phyloP scores from a whole-genome alignment of 2,797 vertebrate species.

The Limosa lapponica region DNA sequence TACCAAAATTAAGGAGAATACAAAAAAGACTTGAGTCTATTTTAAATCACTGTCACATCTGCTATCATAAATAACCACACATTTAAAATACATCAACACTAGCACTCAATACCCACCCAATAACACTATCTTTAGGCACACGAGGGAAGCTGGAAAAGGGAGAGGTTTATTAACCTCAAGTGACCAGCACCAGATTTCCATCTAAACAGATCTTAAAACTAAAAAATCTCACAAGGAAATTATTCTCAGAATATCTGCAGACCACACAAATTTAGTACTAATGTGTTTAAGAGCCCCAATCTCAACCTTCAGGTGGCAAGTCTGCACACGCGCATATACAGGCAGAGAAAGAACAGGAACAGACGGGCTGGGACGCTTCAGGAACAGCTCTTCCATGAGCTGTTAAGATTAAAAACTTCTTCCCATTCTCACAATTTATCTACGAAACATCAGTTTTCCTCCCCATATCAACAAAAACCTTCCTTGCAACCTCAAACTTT shows the following conservation, averaged over 20 bases:
- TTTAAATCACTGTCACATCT: not conserved
- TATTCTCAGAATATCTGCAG: not conserved
- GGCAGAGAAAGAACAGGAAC: not conserved
- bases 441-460: not conserved
- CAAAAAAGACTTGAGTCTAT: not conserved
- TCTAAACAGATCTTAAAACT: not conserved
- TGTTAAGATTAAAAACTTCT: not conserved
- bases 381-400: not conserved
- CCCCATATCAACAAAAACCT: not conserved
- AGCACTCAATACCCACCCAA: not conserved
- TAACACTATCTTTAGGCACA: not conserved
- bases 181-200: not conserved
- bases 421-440: not conserved
- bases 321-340: rapidly evolving
- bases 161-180: not conserved
- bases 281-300: rapidly evolving
- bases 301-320: not conserved
- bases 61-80: not conserved
- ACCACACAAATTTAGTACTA: not conserved
- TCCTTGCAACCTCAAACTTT: not conserved
- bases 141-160: not conserved
- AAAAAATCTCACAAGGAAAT: not conserved
- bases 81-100: not conserved
- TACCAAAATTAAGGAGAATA: not conserved
- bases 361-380: not conserved